Evolutionary conservation across 2,797 vertebrate species (phyloP).

Genomic region (Coregonus suidteri): DNA sequence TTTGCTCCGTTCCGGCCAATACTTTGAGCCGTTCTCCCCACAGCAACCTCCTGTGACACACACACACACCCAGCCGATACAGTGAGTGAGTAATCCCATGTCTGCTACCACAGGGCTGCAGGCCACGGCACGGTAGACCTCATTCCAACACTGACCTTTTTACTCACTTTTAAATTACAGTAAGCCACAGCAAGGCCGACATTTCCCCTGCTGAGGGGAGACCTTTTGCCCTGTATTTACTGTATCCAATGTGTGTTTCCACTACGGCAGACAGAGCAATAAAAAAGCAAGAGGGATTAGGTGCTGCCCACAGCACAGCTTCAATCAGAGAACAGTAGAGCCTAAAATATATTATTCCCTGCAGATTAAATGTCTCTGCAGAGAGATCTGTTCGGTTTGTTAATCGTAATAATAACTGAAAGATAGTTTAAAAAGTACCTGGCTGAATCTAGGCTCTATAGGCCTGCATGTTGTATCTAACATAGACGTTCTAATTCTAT

Average conservation of each 20-base stretch:
- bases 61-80: neutral
- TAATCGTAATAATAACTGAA: neutral
- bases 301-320: neutral
- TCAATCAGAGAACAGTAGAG: conserved; percentile 44
- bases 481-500: neutral
- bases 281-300: neutral
- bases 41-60: neutral
- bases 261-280: conserved; percentile 59
- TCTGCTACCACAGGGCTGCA: conserved; percentile 32
- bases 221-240: conserved; percentile 68
- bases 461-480: too few species aligned
- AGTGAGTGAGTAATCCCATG: conserved; percentile 44
- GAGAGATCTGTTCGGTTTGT: neutral
- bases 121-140: conserved; percentile 33
- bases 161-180: neutral
- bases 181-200: conserved; percentile 26
- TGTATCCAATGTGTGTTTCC: conserved; percentile 59
- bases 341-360: conserved; percentile 58
- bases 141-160: conserved; percentile 39
- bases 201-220: conserved; percentile 63
- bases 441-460: too few species aligned
- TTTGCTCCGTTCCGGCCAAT: too few species aligned
- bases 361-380: neutral
- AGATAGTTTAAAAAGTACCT: neutral
- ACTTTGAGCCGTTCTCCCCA: too few species aligned